Evolutionary conservation across 2,113 vertebrate species (phyloP).

Genomic region (Nycticorax nycticorax): DNA sequence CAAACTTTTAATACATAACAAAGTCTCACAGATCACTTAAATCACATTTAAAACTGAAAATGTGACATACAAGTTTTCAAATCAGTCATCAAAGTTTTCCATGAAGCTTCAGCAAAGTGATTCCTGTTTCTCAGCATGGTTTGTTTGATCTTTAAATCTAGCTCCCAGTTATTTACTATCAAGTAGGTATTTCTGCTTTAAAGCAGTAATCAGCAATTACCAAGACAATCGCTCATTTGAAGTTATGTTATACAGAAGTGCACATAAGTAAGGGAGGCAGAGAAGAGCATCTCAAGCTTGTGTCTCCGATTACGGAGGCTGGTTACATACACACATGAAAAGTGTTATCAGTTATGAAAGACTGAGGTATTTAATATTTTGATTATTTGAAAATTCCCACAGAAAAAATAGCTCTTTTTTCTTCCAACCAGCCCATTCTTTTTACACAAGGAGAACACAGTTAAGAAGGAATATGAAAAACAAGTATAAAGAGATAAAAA

Average conservation of each 20-base stretch:
- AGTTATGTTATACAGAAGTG: background rate
- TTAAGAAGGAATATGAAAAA: background rate
- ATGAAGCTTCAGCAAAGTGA: background rate
- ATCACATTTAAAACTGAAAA: background rate
- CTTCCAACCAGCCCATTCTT: background rate
- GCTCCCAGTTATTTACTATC: background rate
- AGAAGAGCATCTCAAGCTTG: background rate
- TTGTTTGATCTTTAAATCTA: background rate
- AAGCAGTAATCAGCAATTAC: background rate
- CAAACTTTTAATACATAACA: background rate
- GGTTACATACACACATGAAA: fast-evolving
- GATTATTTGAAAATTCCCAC: background rate
- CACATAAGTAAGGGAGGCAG: background rate
- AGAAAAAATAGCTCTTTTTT: background rate
- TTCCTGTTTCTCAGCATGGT: background rate
- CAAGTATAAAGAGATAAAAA: background rate
- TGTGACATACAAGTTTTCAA: background rate
- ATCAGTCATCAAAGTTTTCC: background rate
- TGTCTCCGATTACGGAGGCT: fast-evolving
- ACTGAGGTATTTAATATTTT: background rate
- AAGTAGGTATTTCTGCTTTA: background rate
- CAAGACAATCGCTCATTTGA: background rate
- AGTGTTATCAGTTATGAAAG: background rate
- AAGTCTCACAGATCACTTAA: background rate
- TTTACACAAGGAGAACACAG: background rate